Evolutionary conservation across 2,888 invertebrate genomes (phyloP).

Genomic region (Melinaea menophilus): DNA sequence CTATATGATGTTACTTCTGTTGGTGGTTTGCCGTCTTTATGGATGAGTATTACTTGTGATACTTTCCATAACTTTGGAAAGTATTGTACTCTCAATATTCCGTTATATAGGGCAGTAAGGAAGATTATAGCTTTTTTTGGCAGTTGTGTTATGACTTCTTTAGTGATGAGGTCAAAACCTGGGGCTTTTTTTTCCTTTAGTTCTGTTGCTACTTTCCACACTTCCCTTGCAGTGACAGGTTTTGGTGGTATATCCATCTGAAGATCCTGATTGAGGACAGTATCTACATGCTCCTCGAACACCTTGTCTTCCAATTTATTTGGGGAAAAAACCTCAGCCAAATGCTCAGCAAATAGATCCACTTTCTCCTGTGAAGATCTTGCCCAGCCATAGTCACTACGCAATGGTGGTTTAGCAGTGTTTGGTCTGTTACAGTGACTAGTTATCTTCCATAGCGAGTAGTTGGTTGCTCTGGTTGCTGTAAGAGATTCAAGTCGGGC

Average conservation of each 20-base stretch:
- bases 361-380: no score
- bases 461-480: not conserved
- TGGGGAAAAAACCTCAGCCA: constrained; percentile 7
- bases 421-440: not conserved
- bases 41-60: not conserved
- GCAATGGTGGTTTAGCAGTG: not conserved
- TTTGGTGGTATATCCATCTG: constrained; percentile 5
- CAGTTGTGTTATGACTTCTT: constrained; percentile 21
- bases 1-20: not conserved
- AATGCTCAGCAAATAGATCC: constrained; percentile 11
- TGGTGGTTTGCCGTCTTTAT: no score
- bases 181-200: constrained; percentile 30
- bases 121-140: constrained; percentile 27
- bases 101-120: constrained; percentile 24
- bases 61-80: no score
- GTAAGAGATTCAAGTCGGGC: not conserved
- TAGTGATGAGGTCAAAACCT: constrained; percentile 31
- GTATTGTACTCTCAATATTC: constrained; percentile 15
- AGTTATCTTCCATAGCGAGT: not conserved
- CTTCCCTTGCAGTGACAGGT: constrained; percentile 8
- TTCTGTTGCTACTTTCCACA: not conserved
- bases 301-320: not conserved
- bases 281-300: not conserved
- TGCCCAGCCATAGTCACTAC: no score
- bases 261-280: constrained; percentile 2